These are phyloP conservation scores for Pelecanus crispus DNA, from an alignment of 2,113 vertebrate species.

Conservation along the genomic window DNA sequence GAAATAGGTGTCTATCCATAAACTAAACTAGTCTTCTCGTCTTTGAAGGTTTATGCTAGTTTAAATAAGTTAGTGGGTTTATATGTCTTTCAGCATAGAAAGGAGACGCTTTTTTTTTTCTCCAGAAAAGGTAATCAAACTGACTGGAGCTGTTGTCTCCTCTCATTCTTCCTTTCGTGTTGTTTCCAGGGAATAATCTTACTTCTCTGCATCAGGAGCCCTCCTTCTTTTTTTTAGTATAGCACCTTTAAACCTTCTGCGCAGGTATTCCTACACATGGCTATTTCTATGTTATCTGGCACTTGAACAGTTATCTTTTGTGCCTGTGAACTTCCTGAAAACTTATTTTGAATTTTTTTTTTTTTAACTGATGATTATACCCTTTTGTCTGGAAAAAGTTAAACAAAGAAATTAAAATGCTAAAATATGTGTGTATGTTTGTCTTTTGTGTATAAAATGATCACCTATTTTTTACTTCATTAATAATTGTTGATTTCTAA, in stretches of 20 bases:
- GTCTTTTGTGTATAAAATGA: slow-evolving; percentile 29
- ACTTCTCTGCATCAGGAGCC: background rate
- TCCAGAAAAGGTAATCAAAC: background rate
- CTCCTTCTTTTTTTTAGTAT: background rate
- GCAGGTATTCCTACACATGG: background rate
- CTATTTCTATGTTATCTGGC: background rate
- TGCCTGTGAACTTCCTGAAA: background rate
- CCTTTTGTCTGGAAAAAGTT: background rate
- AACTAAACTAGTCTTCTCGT: background rate
- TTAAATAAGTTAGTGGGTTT: background rate
- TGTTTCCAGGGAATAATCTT: background rate
- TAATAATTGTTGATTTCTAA: slow-evolving; percentile 66
- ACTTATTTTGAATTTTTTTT: background rate
- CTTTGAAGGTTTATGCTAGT: background rate
- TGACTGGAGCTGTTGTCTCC: background rate
- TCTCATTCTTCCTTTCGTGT: background rate
- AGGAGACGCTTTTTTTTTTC: background rate
- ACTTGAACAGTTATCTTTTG: background rate
- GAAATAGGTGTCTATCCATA: background rate
- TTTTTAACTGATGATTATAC: background rate
- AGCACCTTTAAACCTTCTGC: background rate
- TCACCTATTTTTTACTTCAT: slow-evolving; percentile 56
- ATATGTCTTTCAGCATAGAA: background rate
- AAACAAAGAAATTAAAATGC: background rate
- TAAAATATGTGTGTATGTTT: slow-evolving; percentile 3